Conservation (phyloP, 1,140 invertebrate species). For the Phymastichus coffea region DNA sequence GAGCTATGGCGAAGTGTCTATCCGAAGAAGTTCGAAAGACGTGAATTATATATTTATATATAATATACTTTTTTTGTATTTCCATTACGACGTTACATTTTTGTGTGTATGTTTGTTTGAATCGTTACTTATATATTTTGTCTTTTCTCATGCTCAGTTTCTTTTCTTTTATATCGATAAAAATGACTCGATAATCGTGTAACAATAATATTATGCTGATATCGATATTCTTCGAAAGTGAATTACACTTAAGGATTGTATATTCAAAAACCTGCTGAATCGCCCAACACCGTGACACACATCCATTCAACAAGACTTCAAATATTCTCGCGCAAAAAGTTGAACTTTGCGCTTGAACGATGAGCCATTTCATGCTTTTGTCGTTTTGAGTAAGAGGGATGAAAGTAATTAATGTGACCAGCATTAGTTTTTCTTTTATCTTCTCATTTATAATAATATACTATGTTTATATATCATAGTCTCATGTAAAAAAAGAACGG, state of each 20-base stretch:
- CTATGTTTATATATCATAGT: background rate
- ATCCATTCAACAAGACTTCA: no score
- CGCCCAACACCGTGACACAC: no score
- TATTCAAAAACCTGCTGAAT: background rate
- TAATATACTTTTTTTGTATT: conserved; percentile 11
- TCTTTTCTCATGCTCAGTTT: conserved; percentile 28
- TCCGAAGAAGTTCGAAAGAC: conserved; percentile 36
- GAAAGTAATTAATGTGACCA: no score
- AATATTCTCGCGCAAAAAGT: no score
- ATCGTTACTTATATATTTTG: background rate
- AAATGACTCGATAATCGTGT: conserved; percentile 36
- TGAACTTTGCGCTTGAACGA: no score
- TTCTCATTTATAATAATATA: background rate
- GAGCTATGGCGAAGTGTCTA: conserved; percentile 39
- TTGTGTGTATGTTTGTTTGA: background rate
- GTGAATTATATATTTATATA: conserved; percentile 8
- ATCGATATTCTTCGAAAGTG: conserved; percentile 35
- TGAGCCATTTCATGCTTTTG: no score
- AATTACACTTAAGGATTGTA: conserved; percentile 29
- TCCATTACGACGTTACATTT: no score
- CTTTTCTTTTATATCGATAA: conserved; percentile 27
- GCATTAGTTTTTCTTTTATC: no score
- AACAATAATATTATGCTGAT: conserved; percentile 42
- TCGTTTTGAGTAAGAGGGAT: no score
- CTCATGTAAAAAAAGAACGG: background rate